These are phyloP conservation scores for Melozone crissalis DNA, from an alignment of 2,113 vertebrate species.

Conservation along the genomic window DNA sequence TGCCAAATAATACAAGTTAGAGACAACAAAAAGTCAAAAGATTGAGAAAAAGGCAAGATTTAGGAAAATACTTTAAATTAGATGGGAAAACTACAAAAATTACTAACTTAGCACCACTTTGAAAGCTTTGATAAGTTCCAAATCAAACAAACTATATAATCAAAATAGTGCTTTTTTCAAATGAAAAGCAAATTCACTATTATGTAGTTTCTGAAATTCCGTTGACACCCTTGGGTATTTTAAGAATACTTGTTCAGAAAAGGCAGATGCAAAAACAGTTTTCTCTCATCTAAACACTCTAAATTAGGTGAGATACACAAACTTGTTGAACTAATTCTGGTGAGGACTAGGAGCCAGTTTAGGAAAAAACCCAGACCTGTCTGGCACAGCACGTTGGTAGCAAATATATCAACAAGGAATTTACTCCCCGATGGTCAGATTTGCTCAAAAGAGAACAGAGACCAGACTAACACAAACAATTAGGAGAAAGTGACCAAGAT, in stretches of 20 bases:
- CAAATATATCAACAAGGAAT: neutral
- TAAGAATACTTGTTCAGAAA: neutral
- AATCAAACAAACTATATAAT: neutral
- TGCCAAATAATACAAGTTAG: constrained; percentile 39
- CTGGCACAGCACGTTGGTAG: neutral
- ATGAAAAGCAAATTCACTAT: neutral
- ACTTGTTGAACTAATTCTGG: neutral
- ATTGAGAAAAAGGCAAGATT: neutral
- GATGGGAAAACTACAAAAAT: neutral
- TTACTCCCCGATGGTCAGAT: neutral
- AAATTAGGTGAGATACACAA: neutral
- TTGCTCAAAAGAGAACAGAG: neutral
- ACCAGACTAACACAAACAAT: neutral
- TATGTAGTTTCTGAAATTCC: neutral
- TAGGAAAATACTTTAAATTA: neutral
- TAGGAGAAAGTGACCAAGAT: neutral
- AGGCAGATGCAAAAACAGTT: neutral
- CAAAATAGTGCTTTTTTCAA: neutral
- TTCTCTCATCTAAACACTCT: neutral
- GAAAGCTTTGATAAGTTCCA: neutral
- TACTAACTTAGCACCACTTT: neutral
- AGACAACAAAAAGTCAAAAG: neutral
- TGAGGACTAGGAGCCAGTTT: neutral
- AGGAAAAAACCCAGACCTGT: neutral
- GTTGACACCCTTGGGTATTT: neutral